Evolutionary conservation across 2,797 vertebrate species (phyloP), one percentile per base, ranked within the genome.

Genomic region (Gymnoscopelus microlampas): DNA sequence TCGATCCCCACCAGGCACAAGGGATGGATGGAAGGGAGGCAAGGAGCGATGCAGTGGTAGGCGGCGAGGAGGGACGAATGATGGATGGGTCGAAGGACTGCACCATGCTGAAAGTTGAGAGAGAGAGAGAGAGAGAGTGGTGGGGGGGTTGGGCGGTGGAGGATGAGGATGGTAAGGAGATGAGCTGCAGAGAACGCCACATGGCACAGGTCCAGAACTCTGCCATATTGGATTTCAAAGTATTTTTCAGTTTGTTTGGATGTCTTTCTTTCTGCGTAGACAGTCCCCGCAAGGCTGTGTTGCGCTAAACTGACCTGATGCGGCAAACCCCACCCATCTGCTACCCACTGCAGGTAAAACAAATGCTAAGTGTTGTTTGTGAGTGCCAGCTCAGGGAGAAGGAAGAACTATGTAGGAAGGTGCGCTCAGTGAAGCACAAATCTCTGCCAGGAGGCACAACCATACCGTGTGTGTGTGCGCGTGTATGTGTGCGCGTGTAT

Each of bases 91-190:
- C 48, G 47, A 80, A 74, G 73, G 64, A 44, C 75, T 39, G 66
- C 65, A 32, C 84, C 65, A 81, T 82, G 76, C 82, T 72, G 82
- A 83, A 76, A 86, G 84, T 77, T 79, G 70, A 73, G 72, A 73
- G 60, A 73, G 82, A 85, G 58, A 58, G 48, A 57, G 35, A 73
- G 82, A 85, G 58, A 58, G 48, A 57, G 35, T 49, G 39, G 32
- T 35, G 5, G 32, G 32, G 32, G 5, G 9, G 39, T 39, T 48
- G 14, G 53, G 47, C 1, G 50, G 49, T 70, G 70, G 73, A 68
- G 80, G 79, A 78, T 72, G 73, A 78, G 64, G 59, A 63, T 23
- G 23, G 63, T 44, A 54, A 67, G 39, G 63, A 53, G 67, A 66
- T 44, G 67, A 81, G 81, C 76, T 79, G 76, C 55, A 3, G 58